Evolutionary conservation across 2,888 invertebrate genomes (phyloP), one percentile per base, ranked within the genome.

Genomic region (Beris chalybata): DNA sequence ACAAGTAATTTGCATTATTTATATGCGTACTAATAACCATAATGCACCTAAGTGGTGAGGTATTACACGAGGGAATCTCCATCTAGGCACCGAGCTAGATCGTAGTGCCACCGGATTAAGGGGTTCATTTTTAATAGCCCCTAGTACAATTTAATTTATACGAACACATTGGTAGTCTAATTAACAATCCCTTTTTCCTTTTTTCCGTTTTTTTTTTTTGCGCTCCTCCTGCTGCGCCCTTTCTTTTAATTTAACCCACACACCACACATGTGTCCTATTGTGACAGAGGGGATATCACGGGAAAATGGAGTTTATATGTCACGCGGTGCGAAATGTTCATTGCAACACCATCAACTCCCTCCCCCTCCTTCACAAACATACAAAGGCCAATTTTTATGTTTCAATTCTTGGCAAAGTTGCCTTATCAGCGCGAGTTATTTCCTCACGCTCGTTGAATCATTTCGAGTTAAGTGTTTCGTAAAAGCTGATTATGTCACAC

Each of bases 401-500:
- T 65, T 68, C 65, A 68, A 63, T 68, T 68, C 65, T 68, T 68
- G 52, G 66, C 58, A 66, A 68, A 55, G 59, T 66, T 58, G 58
- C 63, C 63, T 66, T 68, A 68, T 68, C 55, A 69, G 64, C 65
- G 59, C 68, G 45, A 64, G 72, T 72, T 71, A 71, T 71, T 71
- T 71, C 70, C 71, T 71, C 70, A 71, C 71, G 72, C 71, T 72
- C 70, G 70, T 71, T 72, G 71, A 71, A 70, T 72, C 72, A 69
- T 71, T 72, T 72, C 70, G 70, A 71, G 71, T 72, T 72, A 72
- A 72, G 71, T 72, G 72, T 72, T 72, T 72, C 72, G 72, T 72
- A 72, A 72, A 72, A 72, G 72, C 71, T 71, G 72, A 72, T 72
- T 72, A 72, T 72, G 45, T 50, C 50, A 48, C 13, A 70, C 69